Conservation (phyloP, 2,113 vertebrate genomes). For the Bubo bubo region DNA sequence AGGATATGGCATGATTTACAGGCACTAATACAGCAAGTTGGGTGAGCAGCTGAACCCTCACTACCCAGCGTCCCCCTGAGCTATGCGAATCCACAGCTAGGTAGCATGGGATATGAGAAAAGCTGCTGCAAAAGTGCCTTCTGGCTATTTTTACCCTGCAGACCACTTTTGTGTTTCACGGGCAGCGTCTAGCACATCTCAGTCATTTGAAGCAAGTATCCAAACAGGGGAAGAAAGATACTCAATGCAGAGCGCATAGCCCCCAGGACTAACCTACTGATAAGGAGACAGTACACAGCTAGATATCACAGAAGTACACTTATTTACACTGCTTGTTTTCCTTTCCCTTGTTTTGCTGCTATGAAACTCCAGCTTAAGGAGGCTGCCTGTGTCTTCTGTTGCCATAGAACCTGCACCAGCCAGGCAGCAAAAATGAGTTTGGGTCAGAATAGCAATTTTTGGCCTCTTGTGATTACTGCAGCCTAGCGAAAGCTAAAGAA, state of each 20-base stretch:
- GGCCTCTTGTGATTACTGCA: background rate
- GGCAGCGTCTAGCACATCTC: background rate
- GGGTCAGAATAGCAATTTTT: background rate
- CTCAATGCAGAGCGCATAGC: background rate
- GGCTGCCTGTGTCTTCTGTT: background rate
- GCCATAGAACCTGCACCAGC: background rate
- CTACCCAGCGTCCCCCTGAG: background rate
- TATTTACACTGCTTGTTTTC: background rate
- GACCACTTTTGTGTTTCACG: background rate
- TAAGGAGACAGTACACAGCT: background rate
- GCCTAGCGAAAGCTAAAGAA: background rate
- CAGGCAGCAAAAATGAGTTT: background rate
- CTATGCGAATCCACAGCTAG: background rate
- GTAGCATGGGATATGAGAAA: background rate
- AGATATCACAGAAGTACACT: background rate
- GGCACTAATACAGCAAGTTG: background rate
- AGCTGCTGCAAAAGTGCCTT: background rate
- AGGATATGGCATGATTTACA: background rate
- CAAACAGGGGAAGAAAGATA: background rate
- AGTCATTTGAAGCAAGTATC: background rate
- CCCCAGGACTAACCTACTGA: background rate
- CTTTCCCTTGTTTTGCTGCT: background rate
- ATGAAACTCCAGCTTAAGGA: background rate
- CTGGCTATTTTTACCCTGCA: background rate
- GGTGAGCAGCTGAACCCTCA: fast-evolving